A percentile compares a stretch with the other conserved stretches of the same genome.
Evolutionary conservation across 2,797 vertebrate species (phyloP).

Genomic region (Yasuhikotakia modesta): DNA sequence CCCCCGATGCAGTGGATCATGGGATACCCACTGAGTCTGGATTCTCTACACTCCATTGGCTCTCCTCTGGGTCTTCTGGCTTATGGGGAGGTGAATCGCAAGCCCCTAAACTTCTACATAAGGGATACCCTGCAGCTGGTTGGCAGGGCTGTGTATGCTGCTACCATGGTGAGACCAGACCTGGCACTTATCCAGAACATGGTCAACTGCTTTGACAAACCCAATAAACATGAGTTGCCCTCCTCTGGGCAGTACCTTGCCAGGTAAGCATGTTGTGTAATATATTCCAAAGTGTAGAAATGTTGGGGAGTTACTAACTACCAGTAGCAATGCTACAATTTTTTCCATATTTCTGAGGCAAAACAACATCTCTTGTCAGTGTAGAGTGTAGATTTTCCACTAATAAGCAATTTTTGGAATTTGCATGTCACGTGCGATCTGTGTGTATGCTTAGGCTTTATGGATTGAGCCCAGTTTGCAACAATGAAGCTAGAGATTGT

Average conservation of each 20-base stretch:
- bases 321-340: not conserved
- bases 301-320: not conserved
- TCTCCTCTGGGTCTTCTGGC: conserved; percentile 87
- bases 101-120: conserved; percentile 85
- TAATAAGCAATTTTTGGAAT: conserved; percentile 13
- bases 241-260: conserved; percentile 82
- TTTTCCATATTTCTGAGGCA: not conserved
- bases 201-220: conserved; percentile 79
- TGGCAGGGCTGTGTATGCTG: conserved; percentile 75
- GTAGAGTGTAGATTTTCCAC: not conserved
- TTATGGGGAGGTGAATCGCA: conserved; percentile 83
- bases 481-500: not conserved
- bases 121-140: conserved; percentile 85
- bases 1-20: conserved; percentile 87
- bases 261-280: conserved; percentile 72
- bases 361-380: not conserved
- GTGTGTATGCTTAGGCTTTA: not conserved
- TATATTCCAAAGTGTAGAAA: not conserved
- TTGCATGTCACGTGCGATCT: not conserved
- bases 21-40: conserved; percentile 82
- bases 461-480: not conserved
- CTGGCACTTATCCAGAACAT: conserved; percentile 74
- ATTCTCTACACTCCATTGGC: conserved; percentile 82
- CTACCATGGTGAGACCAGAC: conserved; percentile 75
- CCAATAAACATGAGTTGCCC: conserved; percentile 59